Percentiles rank a stretch among this genome's conserved stretches.
Evolutionary conservation across 2,888 invertebrate genomes (phyloP).

Genomic region (Drosophila setosimentum): DNA sequence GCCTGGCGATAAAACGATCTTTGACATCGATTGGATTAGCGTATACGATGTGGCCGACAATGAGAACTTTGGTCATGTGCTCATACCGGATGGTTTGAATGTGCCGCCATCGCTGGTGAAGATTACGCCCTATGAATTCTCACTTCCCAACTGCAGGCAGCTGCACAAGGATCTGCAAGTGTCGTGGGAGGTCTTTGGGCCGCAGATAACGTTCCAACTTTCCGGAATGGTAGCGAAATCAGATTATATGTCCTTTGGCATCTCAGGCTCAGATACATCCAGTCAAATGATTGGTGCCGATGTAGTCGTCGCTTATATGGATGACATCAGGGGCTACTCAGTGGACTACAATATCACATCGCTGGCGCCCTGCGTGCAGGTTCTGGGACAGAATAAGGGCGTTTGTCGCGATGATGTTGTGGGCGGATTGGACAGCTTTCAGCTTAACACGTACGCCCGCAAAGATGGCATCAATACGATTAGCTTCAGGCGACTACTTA

Average conservation of each 20-base stretch:
- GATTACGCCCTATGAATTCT: conserved; percentile 87
- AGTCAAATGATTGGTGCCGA: conserved; percentile 95
- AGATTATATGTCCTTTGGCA: conserved; percentile 95
- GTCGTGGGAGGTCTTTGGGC: conserved; percentile 96
- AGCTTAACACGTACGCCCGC: conserved; percentile 90
- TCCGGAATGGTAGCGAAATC: conserved; percentile 90
- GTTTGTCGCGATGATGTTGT: conserved; percentile 94
- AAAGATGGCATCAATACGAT: conserved; percentile 92
- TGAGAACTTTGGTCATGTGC: conserved; percentile 90
- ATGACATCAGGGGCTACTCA: conserved; percentile 90
- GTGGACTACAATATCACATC: conserved; percentile 95
- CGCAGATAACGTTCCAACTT: conserved; percentile 93
- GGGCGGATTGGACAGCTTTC: conserved; percentile 93
- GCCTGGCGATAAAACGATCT: conserved; percentile 93
- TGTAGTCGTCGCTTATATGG: conserved; percentile 91
- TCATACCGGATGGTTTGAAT: conserved; percentile 92
- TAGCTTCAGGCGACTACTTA: conserved; percentile 91
- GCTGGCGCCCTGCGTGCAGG: conserved; percentile 93
- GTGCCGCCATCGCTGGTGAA: conserved; percentile 94
- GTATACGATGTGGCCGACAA: conserved; percentile 90
- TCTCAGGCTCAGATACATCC: conserved; percentile 90
- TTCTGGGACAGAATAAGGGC: conserved; percentile 93
- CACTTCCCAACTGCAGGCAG: conserved; percentile 93
- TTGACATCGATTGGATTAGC: conserved; percentile 93
- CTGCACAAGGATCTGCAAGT: conserved; percentile 93